These are phyloP conservation scores for Erithacus rubecula DNA, from an alignment of 2,797 vertebrate genomes.

Conservation along the genomic window DNA sequence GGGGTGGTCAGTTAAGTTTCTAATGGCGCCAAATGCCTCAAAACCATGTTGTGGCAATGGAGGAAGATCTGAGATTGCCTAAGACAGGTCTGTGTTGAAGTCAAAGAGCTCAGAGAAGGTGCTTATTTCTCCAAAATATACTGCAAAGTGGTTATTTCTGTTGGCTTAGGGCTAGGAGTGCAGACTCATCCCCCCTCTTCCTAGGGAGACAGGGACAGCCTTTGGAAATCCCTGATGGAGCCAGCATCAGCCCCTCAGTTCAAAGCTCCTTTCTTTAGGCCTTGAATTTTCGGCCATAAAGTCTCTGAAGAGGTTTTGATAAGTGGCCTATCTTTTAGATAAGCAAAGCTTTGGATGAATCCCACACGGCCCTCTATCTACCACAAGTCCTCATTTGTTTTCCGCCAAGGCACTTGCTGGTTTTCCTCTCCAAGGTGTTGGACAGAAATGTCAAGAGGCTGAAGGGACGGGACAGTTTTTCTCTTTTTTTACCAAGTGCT, in stretches of 20 bases:
- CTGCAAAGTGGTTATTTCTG: not conserved
- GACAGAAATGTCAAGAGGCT: conserved; percentile 64
- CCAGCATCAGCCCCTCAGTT: conserved; percentile 40
- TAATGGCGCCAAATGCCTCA: not conserved
- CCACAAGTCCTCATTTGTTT: conserved; percentile 61
- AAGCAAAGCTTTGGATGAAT: conserved; percentile 60
- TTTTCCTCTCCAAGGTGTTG: conserved; percentile 66
- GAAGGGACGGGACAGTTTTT: not conserved
- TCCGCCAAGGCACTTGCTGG: conserved; percentile 37
- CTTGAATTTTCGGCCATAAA: conserved; percentile 50
- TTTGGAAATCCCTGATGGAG: conserved; percentile 55
- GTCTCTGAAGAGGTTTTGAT: conserved; percentile 62
- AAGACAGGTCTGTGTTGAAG: not conserved
- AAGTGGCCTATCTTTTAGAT: conserved; percentile 62
- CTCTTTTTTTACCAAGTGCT: conserved; percentile 19
- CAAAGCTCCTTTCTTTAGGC: conserved; percentile 57
- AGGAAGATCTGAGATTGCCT: not conserved
- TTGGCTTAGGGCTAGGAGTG: not conserved
- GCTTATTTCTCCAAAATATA: not conserved
- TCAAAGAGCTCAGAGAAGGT: not conserved
- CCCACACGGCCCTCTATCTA: conserved; percentile 49
- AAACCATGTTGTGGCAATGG: not conserved
- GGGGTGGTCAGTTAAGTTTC: not conserved
- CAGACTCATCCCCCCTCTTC: not conserved
- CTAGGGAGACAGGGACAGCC: not conserved